Evolutionary conservation across 2,888 invertebrate genomes (phyloP).

Genomic region (Schrankia costaestrigalis): DNA sequence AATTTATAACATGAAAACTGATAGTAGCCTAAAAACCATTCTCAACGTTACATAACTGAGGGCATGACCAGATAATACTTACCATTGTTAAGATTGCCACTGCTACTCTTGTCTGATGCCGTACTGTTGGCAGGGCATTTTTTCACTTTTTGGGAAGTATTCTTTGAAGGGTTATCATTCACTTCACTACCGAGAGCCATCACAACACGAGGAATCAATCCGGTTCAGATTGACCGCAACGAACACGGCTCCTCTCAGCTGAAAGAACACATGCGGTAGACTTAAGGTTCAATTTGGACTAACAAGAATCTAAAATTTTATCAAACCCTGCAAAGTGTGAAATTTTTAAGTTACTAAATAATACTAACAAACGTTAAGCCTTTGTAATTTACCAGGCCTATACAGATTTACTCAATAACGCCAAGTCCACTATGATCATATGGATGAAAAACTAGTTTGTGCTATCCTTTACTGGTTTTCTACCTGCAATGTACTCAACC

Average conservation of each 20-base stretch:
- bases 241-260: constrained; percentile 77
- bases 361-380: constrained; percentile 7
- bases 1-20: constrained; percentile 32
- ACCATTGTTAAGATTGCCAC: constrained; percentile 73
- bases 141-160: constrained; percentile 75
- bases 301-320: constrained; percentile 35
- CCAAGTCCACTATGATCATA: too few relatives aligned
- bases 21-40: constrained; percentile 43
- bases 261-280: constrained; percentile 77
- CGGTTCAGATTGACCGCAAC: constrained; percentile 74
- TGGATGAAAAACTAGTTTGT: not conserved
- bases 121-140: constrained; percentile 67
- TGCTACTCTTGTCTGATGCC: constrained; percentile 65
- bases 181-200: constrained; percentile 82
- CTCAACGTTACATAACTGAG: constrained; percentile 76
- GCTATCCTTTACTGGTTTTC: constrained; percentile 9
- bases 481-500: too few relatives aligned
- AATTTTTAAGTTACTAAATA: constrained; percentile 9
- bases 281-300: constrained; percentile 74
- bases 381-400: constrained; percentile 22
- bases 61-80: constrained; percentile 66
- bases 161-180: constrained; percentile 76
- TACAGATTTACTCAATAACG: too few relatives aligned
- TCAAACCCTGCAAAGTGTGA: constrained; percentile 33
- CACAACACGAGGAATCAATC: constrained; percentile 79